Evolutionary conservation across 2,888 invertebrate genomes (phyloP).

Genomic region (Scaptomyza tumidula): DNA sequence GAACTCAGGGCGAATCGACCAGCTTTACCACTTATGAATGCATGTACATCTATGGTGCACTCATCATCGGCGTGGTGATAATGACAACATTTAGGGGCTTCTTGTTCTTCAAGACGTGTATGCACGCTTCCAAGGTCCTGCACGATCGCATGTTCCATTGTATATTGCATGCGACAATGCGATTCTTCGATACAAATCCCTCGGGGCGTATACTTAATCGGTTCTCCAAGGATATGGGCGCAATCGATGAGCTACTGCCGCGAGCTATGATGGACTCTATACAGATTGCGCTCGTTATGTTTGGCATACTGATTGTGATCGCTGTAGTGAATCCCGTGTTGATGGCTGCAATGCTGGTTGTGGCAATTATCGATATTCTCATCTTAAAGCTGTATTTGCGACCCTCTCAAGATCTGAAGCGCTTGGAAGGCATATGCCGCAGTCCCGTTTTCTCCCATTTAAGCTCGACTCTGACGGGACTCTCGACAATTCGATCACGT

Average conservation of each 20-base stretch:
- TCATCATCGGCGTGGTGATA: constrained; percentile 83
- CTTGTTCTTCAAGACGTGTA: constrained; percentile 90
- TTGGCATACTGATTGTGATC: constrained; percentile 91
- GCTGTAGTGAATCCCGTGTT: constrained; percentile 89
- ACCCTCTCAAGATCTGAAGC: constrained; percentile 90
- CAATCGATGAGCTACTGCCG: constrained; percentile 87
- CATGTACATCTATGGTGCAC: constrained; percentile 82
- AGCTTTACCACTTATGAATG: constrained; percentile 81
- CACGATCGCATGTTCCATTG: constrained; percentile 94
- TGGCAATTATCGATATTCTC: constrained; percentile 87
- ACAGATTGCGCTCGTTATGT: constrained; percentile 86
- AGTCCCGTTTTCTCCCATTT: constrained; percentile 97
- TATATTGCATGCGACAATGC: constrained; percentile 90
- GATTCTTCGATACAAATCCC: constrained; percentile 94
- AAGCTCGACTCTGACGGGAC: constrained; percentile 93
- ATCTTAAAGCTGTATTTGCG: constrained; percentile 89
- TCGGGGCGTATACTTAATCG: constrained; percentile 90
- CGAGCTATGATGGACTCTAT: constrained; percentile 86
- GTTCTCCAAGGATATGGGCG: constrained; percentile 90
- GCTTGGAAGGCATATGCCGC: constrained; percentile 89
- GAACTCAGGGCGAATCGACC: constrained; percentile 76
- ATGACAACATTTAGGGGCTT: constrained; percentile 87
- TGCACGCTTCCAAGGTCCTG: constrained; percentile 90
- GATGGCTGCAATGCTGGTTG: constrained; percentile 88
- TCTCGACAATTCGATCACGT: constrained; percentile 93